Evolutionary conservation across 2,888 invertebrate species (phyloP).

Genomic region (Thecophora atra): DNA sequence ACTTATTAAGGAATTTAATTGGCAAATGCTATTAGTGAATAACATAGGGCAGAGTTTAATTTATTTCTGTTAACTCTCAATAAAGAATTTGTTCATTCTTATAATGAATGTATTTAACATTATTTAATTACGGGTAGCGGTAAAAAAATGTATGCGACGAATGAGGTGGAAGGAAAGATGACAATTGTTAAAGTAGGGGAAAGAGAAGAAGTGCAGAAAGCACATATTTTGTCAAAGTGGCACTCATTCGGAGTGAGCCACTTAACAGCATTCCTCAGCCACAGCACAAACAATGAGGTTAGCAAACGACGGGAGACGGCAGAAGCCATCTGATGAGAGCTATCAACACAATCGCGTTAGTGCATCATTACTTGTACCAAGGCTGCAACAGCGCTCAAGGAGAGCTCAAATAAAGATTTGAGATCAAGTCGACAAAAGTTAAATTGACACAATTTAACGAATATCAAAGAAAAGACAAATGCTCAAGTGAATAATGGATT

Average conservation of each 20-base stretch:
- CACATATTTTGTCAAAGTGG: not conserved
- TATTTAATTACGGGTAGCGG: too few species aligned
- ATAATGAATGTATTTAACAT: too few species aligned
- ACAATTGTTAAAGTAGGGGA: not conserved
- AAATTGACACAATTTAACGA: slow-evolving; percentile 25
- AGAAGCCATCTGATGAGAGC: slow-evolving; percentile 1
- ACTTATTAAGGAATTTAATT: too few species aligned
- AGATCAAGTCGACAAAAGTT: slow-evolving; percentile 5
- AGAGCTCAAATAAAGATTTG: slow-evolving; percentile 1
- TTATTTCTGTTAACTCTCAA: too few species aligned
- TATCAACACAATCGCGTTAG: slow-evolving; percentile 5
- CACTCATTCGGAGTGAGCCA: slow-evolving; percentile 11
- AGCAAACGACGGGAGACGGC: not conserved
- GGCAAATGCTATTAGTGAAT: too few species aligned
- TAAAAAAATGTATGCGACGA: too few species aligned
- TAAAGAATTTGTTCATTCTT: too few species aligned
- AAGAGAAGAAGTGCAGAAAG: not conserved
- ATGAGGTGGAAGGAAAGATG: not conserved
- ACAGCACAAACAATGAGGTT: slow-evolving; percentile 10
- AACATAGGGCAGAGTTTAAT: too few species aligned
- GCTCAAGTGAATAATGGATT: slow-evolving; percentile 27
- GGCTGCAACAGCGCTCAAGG: not conserved
- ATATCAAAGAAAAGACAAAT: not conserved
- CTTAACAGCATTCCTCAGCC: slow-evolving; percentile 21
- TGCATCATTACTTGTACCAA: slow-evolving; percentile 8